phyloP scores from a whole-genome alignment of 2,888 invertebrate species.

The Sarcophaga rosellei region DNA sequence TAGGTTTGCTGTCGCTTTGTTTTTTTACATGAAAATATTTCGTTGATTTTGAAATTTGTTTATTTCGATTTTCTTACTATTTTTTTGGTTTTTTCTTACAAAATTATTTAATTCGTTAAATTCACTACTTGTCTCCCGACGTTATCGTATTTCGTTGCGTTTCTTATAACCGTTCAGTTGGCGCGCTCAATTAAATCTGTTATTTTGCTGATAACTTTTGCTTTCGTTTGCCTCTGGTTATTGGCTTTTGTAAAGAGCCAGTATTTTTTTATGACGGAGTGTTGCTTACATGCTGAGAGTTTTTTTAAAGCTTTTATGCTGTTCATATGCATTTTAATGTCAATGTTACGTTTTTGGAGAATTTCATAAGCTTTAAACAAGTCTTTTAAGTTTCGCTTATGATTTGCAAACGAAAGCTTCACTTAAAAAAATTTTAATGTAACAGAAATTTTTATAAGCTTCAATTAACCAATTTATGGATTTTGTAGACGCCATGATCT shows the following conservation, averaged over 20 bases:
- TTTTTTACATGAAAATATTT: background rate
- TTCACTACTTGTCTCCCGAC: background rate
- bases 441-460: too few species aligned
- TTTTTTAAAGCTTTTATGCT: constrained; percentile 54
- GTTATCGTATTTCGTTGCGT: constrained; percentile 44
- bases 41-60: too few species aligned
- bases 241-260: constrained; percentile 23
- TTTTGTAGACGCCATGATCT: too few species aligned
- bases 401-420: too few species aligned
- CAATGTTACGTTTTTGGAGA: background rate
- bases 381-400: too few species aligned
- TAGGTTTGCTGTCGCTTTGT: background rate
- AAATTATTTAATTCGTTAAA: constrained; percentile 28
- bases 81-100: constrained; percentile 21
- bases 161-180: constrained; percentile 71
- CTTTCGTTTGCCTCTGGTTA: constrained; percentile 64
- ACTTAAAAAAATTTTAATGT: too few species aligned
- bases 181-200: constrained; percentile 74
- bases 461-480: too few species aligned
- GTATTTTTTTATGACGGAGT: background rate
- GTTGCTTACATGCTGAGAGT: constrained; percentile 29
- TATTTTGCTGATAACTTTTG: constrained; percentile 66
- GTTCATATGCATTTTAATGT: background rate
- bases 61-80: background rate
- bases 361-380: background rate